Evolutionary conservation across 2,888 invertebrate genomes (phyloP), one percentile per base, ranked within the genome.

Genomic region (Holacanthella duospinosa): DNA sequence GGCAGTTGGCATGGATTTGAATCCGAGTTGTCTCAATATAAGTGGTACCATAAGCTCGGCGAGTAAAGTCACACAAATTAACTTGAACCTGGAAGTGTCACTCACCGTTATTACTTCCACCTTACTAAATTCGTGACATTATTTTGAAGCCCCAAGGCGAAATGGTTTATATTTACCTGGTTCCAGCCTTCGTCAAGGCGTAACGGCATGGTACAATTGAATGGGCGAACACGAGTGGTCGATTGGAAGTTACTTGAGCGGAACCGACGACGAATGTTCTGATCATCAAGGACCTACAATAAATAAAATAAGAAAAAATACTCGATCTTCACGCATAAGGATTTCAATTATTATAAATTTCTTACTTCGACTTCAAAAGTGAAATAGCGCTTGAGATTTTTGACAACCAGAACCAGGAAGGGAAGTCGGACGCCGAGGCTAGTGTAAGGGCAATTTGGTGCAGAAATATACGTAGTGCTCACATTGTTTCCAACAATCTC

Each of bases 141-240:
- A n/a, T n/a, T n/a, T n/a, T n/a, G n/a, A n/a, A n/a, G n/a, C n/a
- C n/a, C n/a, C n/a, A n/a, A n/a, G n/a, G n/a, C n/a, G n/a, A n/a
- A n/a, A n/a, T n/a, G n/a, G n/a, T n/a, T n/a, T n/a, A n/a, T 53
- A 29, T 55, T 36, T 36, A 67, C 70, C 74, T 81, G 80, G 74
- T 82, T 82, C 82, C 82, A 82, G 57, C 84, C 83, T 65, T 83
- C 83, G 74, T 84, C 84, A 71, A 84, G 75, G 68, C 83, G 77
- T 79, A 84, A 79, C 21, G 84, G 84, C 83, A 84, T 84, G 16
- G 84, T 84, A 75, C 84, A 84, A 67, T 84, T 84, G 75, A 84
- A 84, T 28, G 83, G 83, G 74, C 83, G 82, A 44, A 84, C 83
- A 65, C 83, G 75, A 2, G 84, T 84, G 36, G 81, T 81, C 63